Base-by-base conservation (phyloP, 2,113 vertebrate species). In the Diadophis punctatus region DNA sequence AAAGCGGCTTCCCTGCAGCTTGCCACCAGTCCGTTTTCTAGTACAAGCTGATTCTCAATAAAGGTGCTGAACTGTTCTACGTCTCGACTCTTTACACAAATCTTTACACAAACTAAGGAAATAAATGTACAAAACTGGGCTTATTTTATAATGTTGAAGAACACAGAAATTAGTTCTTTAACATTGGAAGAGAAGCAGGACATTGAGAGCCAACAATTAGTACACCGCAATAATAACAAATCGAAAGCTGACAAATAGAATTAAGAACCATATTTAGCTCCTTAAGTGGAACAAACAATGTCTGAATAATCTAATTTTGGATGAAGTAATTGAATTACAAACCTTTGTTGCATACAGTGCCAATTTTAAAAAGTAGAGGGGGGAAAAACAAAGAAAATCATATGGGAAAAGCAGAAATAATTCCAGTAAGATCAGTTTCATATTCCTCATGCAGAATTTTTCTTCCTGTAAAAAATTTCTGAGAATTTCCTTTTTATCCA, bases 231-330 rank as follows among this genome's bases (percentile, higher is more conserved):
- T 93, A 96, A 94, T 95, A 95, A 87, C 95, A 94, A 96, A 95
- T 96, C 94, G 95, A 91, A 87, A 96, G 93, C 95, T 96, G 96
- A 96, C 96, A 96, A 95, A 92, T 68, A 94, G 94, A 96, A 96
- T 97, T 96, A 96, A 97, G 96, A 96, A 88, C 95, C 96, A 94
- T 74, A 74, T 95, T 96, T 95, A 94, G 68, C 58, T 74, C 96
- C 92, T 95, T 93, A 95, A 97, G 96, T 96, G 95, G 96, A 96
- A 97, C 96, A 97, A 97, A 96, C 94, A 96, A 96, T 96, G 96
- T 96, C 96, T 95, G 94, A 96, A 96, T 96, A 97, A 97, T 96
- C 96, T 95, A 97, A 97, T 97, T 96, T 91, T 96, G 94, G 91
- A 95, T 94, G 92, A 94, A 95, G 94, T 93, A 95, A 97, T 96